Base-by-base conservation (phyloP, 2,888 invertebrate genomes). In the Dryobota labecula region DNA sequence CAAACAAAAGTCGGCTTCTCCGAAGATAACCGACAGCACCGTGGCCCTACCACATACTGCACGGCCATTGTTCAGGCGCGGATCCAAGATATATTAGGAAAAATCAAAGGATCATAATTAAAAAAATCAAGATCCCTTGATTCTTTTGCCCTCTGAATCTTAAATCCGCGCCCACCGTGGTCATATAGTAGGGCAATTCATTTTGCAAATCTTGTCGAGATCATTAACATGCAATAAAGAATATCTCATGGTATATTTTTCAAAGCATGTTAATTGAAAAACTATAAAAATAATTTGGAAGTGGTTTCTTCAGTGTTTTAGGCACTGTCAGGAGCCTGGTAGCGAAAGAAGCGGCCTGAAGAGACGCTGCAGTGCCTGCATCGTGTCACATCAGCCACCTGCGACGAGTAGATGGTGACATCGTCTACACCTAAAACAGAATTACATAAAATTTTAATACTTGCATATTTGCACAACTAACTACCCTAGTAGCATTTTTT, bases 181-280 rank as follows among this genome's bases (percentile, higher is more conserved):
- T 68, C 68, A 68, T 13, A 30, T 67, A 13, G 3, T 6, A 13
- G 13, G 2, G 0, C 5, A 30, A 41, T n/a, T 18, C 7, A 30
- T n/a, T 0, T 30, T 18, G 38, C 13, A 30, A 0, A 18, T 64
- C 24, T 51, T 41, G 30, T 2, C 1, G 2, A 41, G 24, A 7
- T 1, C 9, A 24, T n/a, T 68, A 68, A 24, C 41, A 68, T 24
- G 68, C 24, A 67, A 20, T 20, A 33, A 51, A 68, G 20, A 68
- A 68, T 51, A 68, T 51, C 24, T n/a, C 68, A 33, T 30, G 3
- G 7, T 68, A 41, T 41, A 49, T 51, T 68, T 38, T 51, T 68
- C 68, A 67, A 33, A 33, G 24, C 67, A 68, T 51, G 41, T 33
- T 68, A 41, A 47, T 13, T 6, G 0, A 24, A 24, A 58, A 57